Conservation (phyloP, 1,140 invertebrate genomes). For the Micrasema longulum region DNA sequence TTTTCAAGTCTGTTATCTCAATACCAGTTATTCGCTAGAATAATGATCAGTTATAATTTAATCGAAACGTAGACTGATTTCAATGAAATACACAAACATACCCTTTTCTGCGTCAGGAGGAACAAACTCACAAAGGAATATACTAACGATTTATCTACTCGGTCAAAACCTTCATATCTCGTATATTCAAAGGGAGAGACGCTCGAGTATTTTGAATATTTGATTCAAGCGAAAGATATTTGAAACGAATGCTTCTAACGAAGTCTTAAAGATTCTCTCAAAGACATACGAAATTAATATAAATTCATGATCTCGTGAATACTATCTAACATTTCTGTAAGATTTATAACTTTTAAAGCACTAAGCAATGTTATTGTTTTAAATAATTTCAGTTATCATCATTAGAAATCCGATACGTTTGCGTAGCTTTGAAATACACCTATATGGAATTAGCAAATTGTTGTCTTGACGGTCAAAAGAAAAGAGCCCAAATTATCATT, state of each 20-base stretch:
- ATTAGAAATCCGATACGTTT: too few species aligned
- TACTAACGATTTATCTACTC: not conserved
- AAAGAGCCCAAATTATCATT: too few species aligned
- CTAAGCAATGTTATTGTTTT: too few species aligned
- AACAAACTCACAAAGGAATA: constrained; percentile 9
- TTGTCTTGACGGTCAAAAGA: too few species aligned
- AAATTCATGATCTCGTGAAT: not conserved
- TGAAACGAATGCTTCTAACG: not conserved
- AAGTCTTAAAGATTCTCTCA: not conserved
- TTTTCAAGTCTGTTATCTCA: too few species aligned
- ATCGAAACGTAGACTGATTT: constrained; percentile 1
- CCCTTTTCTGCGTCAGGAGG: not conserved
- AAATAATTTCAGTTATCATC: too few species aligned
- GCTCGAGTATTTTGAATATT: constrained; percentile 1
- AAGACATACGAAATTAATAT: too few species aligned
- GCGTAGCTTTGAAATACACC: too few species aligned
- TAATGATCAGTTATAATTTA: constrained; percentile 17
- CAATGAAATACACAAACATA: not conserved
- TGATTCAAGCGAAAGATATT: constrained; percentile 2
- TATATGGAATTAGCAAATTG: too few species aligned
- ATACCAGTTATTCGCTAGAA: not conserved
- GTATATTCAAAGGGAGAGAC: not conserved
- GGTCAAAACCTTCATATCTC: not conserved
- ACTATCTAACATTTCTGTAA: too few species aligned
- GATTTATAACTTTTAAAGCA: too few species aligned